Evolutionary conservation across 2,888 invertebrate species (phyloP).

Genomic region (Zygogramma bicolorata): DNA sequence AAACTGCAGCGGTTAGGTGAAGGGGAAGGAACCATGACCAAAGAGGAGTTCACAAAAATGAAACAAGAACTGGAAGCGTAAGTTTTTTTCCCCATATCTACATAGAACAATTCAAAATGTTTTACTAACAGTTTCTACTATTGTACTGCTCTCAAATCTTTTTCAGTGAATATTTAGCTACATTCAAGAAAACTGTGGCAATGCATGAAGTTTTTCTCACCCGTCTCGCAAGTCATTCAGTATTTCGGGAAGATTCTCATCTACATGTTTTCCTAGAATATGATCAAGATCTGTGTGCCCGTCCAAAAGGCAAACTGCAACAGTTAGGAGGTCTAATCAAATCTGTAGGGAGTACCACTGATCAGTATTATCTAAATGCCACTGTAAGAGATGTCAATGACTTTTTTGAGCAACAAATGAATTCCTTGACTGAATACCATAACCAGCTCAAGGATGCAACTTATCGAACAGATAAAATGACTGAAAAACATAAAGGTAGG

Average conservation of each 20-base stretch:
- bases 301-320: slow-evolving; percentile 89
- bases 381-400: slow-evolving; percentile 98
- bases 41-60: slow-evolving; percentile 99
- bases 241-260: slow-evolving; percentile 94
- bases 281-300: slow-evolving; percentile 89
- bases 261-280: slow-evolving; percentile 97
- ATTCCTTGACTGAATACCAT: slow-evolving; percentile 95
- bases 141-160: too few relatives aligned
- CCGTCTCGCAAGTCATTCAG: slow-evolving; percentile 92
- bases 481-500: slow-evolving; percentile 88
- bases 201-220: slow-evolving; percentile 99
- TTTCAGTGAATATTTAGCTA: slow-evolving; percentile 95
- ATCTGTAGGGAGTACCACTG: slow-evolving; percentile 85
- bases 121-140: too few relatives aligned
- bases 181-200: slow-evolving; percentile 99
- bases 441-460: slow-evolving; percentile 95
- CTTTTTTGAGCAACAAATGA: slow-evolving; percentile 97
- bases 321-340: slow-evolving; percentile 92
- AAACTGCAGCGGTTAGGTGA: slow-evolving; percentile 98
- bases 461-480: slow-evolving; percentile 91
- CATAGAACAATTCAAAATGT: too few relatives aligned
- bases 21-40: slow-evolving; percentile 98
- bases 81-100: slow-evolving; percentile 66
- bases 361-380: slow-evolving; percentile 94
- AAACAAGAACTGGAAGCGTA: slow-evolving; percentile 99